phyloP scores from a whole-genome alignment of 2,888 invertebrate species.

The Caenorhabditis sp. region DNA sequence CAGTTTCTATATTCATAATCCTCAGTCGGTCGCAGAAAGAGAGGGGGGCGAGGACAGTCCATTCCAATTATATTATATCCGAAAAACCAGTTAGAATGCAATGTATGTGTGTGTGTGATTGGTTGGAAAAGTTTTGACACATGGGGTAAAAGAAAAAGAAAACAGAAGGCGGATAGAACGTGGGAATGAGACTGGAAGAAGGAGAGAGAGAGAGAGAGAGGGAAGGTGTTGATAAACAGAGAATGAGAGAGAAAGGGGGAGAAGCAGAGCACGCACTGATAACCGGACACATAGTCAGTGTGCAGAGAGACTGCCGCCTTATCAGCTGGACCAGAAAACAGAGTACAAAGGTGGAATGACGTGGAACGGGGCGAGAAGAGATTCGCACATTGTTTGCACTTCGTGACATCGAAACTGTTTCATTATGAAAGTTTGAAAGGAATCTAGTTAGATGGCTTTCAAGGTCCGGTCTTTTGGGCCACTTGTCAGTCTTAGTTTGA shows the following conservation, averaged over 20 bases:
- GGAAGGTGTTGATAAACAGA: background rate
- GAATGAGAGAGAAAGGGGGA: background rate
- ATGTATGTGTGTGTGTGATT: background rate
- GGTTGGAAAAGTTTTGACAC: background rate
- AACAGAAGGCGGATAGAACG: background rate
- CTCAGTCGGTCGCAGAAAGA: slow-evolving; percentile 7
- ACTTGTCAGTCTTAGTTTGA: too few species aligned
- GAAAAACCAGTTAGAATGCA: slow-evolving; percentile 31
- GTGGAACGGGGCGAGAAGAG: background rate
- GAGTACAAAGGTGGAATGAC: slow-evolving; percentile 23
- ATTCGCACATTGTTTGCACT: background rate
- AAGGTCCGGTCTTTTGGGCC: too few species aligned
- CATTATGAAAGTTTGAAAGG: background rate
- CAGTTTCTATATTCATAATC: slow-evolving; percentile 31
- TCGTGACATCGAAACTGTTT: background rate
- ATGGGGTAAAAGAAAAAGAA: background rate
- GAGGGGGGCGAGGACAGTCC: slow-evolving; percentile 27
- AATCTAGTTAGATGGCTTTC: too few species aligned
- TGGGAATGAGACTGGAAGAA: background rate
- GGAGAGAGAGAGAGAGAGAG: background rate
- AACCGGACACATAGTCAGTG: slow-evolving; percentile 42
- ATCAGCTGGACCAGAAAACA: slow-evolving; percentile 38
- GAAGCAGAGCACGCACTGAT: slow-evolving; percentile 8
- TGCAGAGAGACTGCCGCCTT: slow-evolving; percentile 11
- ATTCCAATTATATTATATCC: slow-evolving; percentile 55